Base-by-base conservation (phyloP, 2,888 invertebrate species). In the Protula sp. region DNA sequence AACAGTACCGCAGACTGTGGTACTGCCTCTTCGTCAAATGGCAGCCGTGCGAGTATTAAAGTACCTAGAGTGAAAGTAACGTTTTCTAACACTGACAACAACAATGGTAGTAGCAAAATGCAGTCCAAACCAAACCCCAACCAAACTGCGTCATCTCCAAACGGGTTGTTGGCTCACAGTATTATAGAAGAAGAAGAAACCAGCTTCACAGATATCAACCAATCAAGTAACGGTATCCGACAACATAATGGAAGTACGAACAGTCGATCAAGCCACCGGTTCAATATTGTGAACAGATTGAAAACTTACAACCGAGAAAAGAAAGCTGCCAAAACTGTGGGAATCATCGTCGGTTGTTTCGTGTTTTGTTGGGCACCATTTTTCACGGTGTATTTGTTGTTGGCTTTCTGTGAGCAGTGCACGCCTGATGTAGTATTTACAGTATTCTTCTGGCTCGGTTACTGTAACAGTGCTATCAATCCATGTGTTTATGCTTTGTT, bases 321-420 rank as follows among this genome's bases (percentile, higher is more conserved):
- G 0, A 95, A 95, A 83, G 95, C 95, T 0, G 94, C 95, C 1
- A 95, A 95, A 82, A 95, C 95, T 0, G 84, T 97, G 57, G 95
- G 93, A 63, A 94, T 98, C 67, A 97, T 98, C 66, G 95, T 98
- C 2, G 97, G 97, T 1, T 91, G 94, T 52, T 98, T 98, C 83
- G 93, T 95, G 59, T 87, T 91, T 74, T 98, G 97, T 82, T 98
- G 97, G 97, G 85, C 94, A 59, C 95, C 95, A 0, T 97, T 97
- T 84, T 94, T 97, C 84, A 92, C 93, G 52, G 91, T 94, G 83
- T 95, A 95, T 81, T 86, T 94, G 54, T 87, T 94, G 24, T 19
- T 5, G 5, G 94, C 93, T 0, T 79, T 94, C 92, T 78, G 87
- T 87, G 69, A 69, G 3, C 68, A 70, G 3, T 93, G 93, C 81